These are phyloP conservation scores for Hanleya hanleyi DNA, from an alignment of 2,888 invertebrate species.

Conservation along the genomic window DNA sequence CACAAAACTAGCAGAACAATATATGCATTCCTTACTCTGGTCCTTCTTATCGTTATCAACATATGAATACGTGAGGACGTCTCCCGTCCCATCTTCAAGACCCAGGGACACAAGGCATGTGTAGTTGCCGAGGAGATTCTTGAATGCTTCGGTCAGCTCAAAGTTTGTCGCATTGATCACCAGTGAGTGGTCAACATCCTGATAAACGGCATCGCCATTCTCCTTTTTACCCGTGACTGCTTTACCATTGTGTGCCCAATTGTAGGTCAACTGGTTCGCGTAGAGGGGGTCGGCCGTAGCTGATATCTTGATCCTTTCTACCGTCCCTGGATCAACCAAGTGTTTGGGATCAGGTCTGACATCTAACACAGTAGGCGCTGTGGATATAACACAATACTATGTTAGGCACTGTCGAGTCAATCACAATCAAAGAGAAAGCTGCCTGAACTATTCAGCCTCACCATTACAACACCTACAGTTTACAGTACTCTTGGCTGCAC, in stretches of 20 bases:
- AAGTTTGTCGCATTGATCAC: neutral
- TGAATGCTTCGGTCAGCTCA: too few species aligned
- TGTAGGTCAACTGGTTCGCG: neutral
- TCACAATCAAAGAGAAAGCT: too few species aligned
- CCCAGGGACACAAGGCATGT: neutral
- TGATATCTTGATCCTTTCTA: neutral
- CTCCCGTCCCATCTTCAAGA: neutral
- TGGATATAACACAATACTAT: too few species aligned
- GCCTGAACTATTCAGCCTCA: too few species aligned
- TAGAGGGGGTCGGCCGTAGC: neutral
- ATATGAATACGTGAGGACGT: neutral
- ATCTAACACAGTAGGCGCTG: neutral
- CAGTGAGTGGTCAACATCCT: neutral
- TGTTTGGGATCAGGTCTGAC: neutral
- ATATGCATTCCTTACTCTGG: too few species aligned
- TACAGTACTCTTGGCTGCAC: too few species aligned
- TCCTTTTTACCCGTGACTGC: neutral
- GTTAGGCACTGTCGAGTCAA: too few species aligned
- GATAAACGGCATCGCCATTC: neutral
- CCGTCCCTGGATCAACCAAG: neutral
- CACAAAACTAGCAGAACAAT: too few species aligned
- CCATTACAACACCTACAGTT: too few species aligned
- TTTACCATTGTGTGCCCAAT: neutral
- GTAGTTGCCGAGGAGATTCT: neutral
- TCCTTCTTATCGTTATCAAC: too few species aligned